Conservation (phyloP, 2,797 vertebrate species). For the Acanthis flammea region DNA sequence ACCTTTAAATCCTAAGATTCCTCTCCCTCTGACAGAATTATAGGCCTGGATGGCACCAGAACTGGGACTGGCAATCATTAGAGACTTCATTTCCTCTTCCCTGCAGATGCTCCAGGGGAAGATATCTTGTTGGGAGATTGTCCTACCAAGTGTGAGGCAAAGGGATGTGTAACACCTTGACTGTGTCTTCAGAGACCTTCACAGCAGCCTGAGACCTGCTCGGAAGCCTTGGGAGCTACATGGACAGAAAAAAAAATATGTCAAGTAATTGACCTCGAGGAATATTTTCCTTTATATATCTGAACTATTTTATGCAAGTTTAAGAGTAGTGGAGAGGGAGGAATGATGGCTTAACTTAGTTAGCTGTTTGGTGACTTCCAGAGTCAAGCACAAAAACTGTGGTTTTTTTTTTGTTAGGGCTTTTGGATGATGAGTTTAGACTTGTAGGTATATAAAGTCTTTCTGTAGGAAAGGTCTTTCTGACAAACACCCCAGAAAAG, state of each 20-base stretch:
- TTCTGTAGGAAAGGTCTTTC: too few relatives aligned
- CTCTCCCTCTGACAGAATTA: background rate
- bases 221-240: background rate
- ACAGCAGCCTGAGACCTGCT: background rate
- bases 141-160: background rate
- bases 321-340: background rate
- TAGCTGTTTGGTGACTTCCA: background rate
- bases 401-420: background rate
- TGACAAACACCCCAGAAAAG: rapidly evolving
- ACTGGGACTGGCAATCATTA: background rate
- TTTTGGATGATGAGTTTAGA: background rate
- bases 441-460: background rate
- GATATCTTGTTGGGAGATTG: background rate
- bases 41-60: background rate
- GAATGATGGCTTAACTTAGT: background rate
- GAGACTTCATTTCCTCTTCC: background rate
- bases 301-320: background rate
- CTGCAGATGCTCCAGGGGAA: background rate
- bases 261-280: background rate
- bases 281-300: background rate
- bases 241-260: background rate
- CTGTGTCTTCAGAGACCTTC: background rate
- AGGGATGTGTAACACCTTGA: background rate
- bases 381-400: background rate
- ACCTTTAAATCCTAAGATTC: background rate